Evolutionary conservation across 2,113 vertebrate species (phyloP).

Genomic region (Ailuropoda melanoleuca): DNA sequence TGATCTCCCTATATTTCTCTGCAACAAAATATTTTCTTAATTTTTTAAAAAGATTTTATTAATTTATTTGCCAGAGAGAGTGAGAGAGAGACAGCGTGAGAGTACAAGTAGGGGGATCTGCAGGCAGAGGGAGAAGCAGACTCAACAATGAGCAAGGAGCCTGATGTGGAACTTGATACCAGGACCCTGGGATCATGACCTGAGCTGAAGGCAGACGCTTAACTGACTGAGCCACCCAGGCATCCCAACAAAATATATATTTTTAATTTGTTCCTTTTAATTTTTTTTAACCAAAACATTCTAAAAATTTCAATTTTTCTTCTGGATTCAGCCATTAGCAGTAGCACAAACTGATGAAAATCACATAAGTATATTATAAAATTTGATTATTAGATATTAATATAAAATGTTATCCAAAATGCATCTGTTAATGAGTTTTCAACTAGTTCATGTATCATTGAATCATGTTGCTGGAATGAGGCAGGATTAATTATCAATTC

Average conservation of each 20-base stretch:
- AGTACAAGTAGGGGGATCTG: too few species aligned
- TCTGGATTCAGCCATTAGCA: neutral
- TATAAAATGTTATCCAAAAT: neutral
- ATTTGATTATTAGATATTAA: neutral
- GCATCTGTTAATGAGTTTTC: neutral
- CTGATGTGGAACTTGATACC: too few species aligned
- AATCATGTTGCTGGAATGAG: neutral
- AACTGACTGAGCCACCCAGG: too few species aligned
- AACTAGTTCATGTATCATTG: neutral
- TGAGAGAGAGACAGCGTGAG: too few species aligned
- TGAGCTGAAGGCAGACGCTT: too few species aligned
- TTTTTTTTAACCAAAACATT: neutral
- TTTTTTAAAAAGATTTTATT: too few species aligned
- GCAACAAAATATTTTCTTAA: neutral
- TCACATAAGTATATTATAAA: neutral
- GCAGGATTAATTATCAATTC: neutral
- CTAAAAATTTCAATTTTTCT: neutral
- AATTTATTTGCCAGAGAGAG: too few species aligned
- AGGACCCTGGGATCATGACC: too few species aligned
- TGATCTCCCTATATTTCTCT: neutral
- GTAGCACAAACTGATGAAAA: neutral
- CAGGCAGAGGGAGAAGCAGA: too few species aligned
- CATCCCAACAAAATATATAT: too few species aligned
- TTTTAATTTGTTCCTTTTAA: neutral
- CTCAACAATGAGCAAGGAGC: too few species aligned